Base-by-base conservation (phyloP, 2,888 invertebrate species). In the Phaedon cochleariae region DNA sequence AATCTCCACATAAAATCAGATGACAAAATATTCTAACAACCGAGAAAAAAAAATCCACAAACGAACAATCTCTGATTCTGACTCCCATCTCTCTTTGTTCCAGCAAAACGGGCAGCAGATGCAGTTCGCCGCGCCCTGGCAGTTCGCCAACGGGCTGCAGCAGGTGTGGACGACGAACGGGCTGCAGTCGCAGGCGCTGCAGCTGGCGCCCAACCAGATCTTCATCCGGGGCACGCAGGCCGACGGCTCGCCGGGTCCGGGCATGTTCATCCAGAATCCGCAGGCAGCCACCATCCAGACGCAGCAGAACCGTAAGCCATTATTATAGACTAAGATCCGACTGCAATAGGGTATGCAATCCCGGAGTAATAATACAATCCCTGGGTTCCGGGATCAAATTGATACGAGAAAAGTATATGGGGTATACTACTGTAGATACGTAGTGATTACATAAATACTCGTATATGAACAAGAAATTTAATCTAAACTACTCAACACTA, bases 181-280 rank as follows among this genome's bases (percentile, higher is more conserved):
- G 0, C 80, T 92, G 21, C 93, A 90, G 74, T 90, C 91, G 0
- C 87, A 89, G 34, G 86, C 91, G 0, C 83, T 93, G 4, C 85
- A 92, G 0, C 87, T 91, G 0, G 88, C 91, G 0, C 92, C 90
- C 15, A 94, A 93, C 84, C 92, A 92, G 6, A 94, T 95, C 76
- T 92, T 92, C 81, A 94, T 95, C 72, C 85, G 95, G 45, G 92
- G 93, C 18, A 87, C 91, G 0, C 94, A 93, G 79, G 89, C 90
- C 1, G 94, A 94, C 79, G 88, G 87, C 6, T 85, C 87, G 0
- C 85, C 86, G 0, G 88, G 90, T 15, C 84, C 87, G 1, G 88
- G 90, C 31, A 93, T 96, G 92, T 95, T 93, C 80, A 94, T 95
- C 74, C 92, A 92, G 72, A 91, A 90, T 72, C 93, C 94, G 12